Evolutionary conservation across 1,140 invertebrate species (phyloP).

Genomic region (Aphaenogaster rudis): DNA sequence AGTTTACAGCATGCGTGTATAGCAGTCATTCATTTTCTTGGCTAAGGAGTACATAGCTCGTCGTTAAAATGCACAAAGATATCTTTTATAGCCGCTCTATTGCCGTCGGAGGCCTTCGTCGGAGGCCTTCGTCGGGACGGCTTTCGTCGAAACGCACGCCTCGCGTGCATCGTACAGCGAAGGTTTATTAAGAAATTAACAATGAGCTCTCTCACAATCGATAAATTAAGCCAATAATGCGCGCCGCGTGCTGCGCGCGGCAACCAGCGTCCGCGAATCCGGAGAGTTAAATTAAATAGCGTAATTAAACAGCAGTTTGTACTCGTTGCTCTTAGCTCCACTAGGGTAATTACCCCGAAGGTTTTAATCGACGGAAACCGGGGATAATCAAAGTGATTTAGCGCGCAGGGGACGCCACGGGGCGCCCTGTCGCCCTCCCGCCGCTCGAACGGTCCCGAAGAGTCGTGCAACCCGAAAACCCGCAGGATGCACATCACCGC

Average conservation of each 20-base stretch:
- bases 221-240: slow-evolving; percentile 45
- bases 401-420: slow-evolving; percentile 73
- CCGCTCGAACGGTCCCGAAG: slow-evolving; percentile 59
- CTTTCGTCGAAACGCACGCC: not conserved
- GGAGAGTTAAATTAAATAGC: slow-evolving; percentile 62
- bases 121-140: not conserved
- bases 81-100: not conserved
- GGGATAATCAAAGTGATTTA: slow-evolving; percentile 80
- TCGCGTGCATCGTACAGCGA: slow-evolving; percentile 6
- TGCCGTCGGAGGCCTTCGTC: not conserved
- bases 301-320: slow-evolving; percentile 66
- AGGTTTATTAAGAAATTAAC: slow-evolving; percentile 55
- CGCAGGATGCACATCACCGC: slow-evolving; percentile 25
- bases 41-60: not conserved
- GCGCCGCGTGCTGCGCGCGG: slow-evolving; percentile 16
- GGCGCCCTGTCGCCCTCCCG: slow-evolving; percentile 71
- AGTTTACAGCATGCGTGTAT: slow-evolving; percentile 14
- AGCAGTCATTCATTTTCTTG: slow-evolving; percentile 26
- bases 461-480: slow-evolving; percentile 55
- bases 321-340: slow-evolving; percentile 27
- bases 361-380: slow-evolving; percentile 70
- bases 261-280: slow-evolving; percentile 7
- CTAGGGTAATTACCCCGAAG: slow-evolving; percentile 75
- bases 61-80: slow-evolving; percentile 38
- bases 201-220: slow-evolving; percentile 47